Evolutionary conservation across 2,113 vertebrate species (phyloP), one percentile per base, ranked within the genome.

Genomic region (Struthio camelus): DNA sequence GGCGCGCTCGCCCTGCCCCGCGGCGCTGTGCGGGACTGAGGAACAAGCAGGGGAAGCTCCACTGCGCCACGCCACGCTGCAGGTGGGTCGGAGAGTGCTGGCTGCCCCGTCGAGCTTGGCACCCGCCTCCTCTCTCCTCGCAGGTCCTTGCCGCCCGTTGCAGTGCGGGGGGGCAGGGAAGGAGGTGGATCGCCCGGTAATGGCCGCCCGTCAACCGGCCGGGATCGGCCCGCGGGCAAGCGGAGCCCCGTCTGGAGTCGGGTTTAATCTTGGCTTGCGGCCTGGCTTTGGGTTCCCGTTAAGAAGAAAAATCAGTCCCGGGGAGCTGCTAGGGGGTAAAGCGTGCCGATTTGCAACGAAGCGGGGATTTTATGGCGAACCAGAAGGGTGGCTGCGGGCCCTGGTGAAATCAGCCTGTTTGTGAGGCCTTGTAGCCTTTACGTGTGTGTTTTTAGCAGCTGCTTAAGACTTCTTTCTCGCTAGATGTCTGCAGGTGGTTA

Each of bases 11-110:
- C 1, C 0, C 2, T n/a, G 0, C 3, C 4, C 0, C 0, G 1
- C 0, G 46, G 3, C 0, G 0, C 1, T 1, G 32, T 0, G n/a
- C 0, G 1, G 24, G 0, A 17, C 17, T 24, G 23, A 22, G 61
- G 20, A 34, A 13, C 2, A 14, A 27, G 9, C 40, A 10, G 27
- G 19, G 28, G 11, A 16, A 54, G 22, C 51, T n/a, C n/a, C n/a
- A n/a, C n/a, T 11, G 51, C 51, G 19, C 42, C 0, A 1, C 0
- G 7, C 3, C 0, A 62, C 18, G 56, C 7, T 4, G 18, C 15
- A 88, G 89, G 90, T 85, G 51, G 32, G 89, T 71, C 12, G 4
- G 34, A 54, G 24, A 5, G 6, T 4, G 6, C 25, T 8, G 51
- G 46, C 6, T 58, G 48, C 6, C 1, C 10, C 23, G 32, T 7